Evolutionary conservation across 2,797 vertebrate genomes (phyloP).

Genomic region (Darevskia nairensis): DNA sequence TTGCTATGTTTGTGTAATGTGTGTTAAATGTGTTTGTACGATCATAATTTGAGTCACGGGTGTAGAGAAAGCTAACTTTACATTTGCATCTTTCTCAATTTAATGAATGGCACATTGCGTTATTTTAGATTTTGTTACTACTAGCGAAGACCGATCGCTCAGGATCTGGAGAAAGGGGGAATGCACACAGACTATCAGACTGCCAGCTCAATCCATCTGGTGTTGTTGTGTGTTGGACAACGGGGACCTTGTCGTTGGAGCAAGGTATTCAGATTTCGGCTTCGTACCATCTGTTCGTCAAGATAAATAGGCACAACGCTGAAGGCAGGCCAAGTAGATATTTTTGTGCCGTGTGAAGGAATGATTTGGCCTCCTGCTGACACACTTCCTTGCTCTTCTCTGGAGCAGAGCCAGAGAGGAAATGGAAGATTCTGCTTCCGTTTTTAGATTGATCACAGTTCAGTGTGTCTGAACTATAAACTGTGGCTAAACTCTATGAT

Average conservation of each 20-base stretch:
- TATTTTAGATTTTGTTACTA: constrained; percentile 91
- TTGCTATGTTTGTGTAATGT: neutral
- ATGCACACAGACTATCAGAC: constrained; percentile 92
- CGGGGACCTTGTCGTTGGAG: constrained; percentile 91
- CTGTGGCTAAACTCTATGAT: neutral
- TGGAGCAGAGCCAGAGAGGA: neutral
- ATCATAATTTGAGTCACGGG: neutral
- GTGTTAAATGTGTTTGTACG: neutral
- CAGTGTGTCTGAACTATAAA: neutral
- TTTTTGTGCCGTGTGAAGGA: neutral
- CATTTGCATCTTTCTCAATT: neutral
- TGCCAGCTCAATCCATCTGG: constrained; percentile 96
- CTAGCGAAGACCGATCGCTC: constrained; percentile 92
- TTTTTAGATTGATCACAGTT: neutral
- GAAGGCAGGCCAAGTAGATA: neutral
- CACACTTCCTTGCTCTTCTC: neutral
- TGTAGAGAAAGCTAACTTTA: neutral
- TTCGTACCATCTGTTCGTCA: neutral
- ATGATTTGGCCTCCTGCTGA: too few species aligned
- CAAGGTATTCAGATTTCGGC: constrained; percentile 84
- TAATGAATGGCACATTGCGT: neutral
- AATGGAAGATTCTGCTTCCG: neutral
- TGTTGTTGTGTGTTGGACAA: constrained; percentile 94
- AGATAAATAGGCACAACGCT: neutral
- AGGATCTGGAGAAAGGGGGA: constrained; percentile 93